A percentile compares a stretch with the other conserved stretches of the same genome.
These are phyloP conservation scores for Scaptodrosophila latifasciaeformis DNA, from an alignment of 2,888 invertebrate genomes.

Conservation along the genomic window DNA sequence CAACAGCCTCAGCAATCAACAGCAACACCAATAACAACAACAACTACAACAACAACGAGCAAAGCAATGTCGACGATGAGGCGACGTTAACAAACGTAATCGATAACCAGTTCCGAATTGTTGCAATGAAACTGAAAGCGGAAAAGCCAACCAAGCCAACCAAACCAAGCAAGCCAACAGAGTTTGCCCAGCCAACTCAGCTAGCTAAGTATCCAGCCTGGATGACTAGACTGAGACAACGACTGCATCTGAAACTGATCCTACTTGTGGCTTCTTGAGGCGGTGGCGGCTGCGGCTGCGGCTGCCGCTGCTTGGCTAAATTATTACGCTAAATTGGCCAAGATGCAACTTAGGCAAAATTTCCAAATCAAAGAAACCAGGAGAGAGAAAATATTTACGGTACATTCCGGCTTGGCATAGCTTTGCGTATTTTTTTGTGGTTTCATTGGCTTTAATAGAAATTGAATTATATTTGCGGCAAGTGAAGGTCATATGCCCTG, in stretches of 20 bases:
- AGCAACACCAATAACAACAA: neutral
- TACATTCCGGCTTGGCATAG: no score
- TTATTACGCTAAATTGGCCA: conserved; percentile 62
- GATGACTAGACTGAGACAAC: conserved; percentile 12
- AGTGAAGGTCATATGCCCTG: conserved; percentile 59
- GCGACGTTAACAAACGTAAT: conserved; percentile 46
- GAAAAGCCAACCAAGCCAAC: conserved; percentile 45
- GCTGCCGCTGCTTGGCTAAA: conserved; percentile 43
- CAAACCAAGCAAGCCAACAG: conserved; percentile 33
- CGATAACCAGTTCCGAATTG: conserved; percentile 69
- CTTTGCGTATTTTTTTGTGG: conserved; percentile 6
- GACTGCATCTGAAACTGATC: conserved; percentile 1
- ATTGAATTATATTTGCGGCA: conserved; percentile 61
- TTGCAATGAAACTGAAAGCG: conserved; percentile 70
- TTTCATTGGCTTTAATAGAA: conserved; percentile 12
- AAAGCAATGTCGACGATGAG: conserved; percentile 30
- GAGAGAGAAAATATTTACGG: no score
- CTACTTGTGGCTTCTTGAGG: no score
- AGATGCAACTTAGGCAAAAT: no score
- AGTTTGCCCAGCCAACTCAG: conserved; percentile 33
- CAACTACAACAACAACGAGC: conserved; percentile 25
- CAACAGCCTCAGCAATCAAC: conserved; percentile 14
- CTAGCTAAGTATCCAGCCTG: conserved; percentile 13
- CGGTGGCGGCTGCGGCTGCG: conserved; percentile 3
- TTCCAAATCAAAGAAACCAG: no score